These are phyloP conservation scores for Zaprionus inermis DNA, from an alignment of 1,140 invertebrate genomes.

Conservation along the genomic window DNA sequence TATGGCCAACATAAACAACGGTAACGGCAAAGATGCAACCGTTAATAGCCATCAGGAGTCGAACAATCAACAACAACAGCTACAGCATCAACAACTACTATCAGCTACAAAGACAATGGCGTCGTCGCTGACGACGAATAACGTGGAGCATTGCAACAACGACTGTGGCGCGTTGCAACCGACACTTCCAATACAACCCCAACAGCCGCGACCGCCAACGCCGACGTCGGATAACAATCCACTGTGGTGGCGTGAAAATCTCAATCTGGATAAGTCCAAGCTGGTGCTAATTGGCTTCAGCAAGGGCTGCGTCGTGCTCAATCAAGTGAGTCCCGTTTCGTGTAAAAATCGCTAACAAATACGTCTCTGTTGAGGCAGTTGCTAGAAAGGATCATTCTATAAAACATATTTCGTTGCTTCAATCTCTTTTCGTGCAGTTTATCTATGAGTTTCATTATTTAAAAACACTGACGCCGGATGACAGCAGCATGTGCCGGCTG, in stretches of 20 bases:
- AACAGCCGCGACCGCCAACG: slow-evolving; percentile 29
- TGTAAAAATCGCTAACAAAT: slow-evolving; percentile 76
- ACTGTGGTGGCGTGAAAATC: slow-evolving; percentile 84
- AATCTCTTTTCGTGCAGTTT: slow-evolving; percentile 83
- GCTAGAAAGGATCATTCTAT: neutral
- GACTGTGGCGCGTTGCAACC: slow-evolving; percentile 50
- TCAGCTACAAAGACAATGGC: slow-evolving; percentile 23
- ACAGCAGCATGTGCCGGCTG: slow-evolving; percentile 86
- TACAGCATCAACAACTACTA: slow-evolving; percentile 29
- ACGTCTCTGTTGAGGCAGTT: slow-evolving; percentile 6
- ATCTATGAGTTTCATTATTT: slow-evolving; percentile 92
- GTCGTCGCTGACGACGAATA: slow-evolving; percentile 40
- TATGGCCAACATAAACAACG: slow-evolving; percentile 39
- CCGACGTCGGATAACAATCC: slow-evolving; percentile 69
- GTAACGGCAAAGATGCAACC: slow-evolving; percentile 34
- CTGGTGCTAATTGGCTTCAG: slow-evolving; percentile 93
- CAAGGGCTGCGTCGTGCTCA: slow-evolving; percentile 96
- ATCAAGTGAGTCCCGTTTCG: slow-evolving; percentile 87
- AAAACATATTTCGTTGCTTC: slow-evolving; percentile 4
- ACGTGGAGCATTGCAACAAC: slow-evolving; percentile 72
- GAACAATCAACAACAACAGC: slow-evolving; percentile 48
- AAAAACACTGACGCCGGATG: slow-evolving; percentile 87
- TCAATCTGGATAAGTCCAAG: slow-evolving; percentile 85
- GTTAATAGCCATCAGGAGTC: slow-evolving; percentile 53
- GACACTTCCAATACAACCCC: slow-evolving; percentile 40